A percentile compares a stretch with the other conserved stretches of the same genome.
Conservation (phyloP, 1,140 invertebrate genomes). For the Acromyrmex echinatior region DNA sequence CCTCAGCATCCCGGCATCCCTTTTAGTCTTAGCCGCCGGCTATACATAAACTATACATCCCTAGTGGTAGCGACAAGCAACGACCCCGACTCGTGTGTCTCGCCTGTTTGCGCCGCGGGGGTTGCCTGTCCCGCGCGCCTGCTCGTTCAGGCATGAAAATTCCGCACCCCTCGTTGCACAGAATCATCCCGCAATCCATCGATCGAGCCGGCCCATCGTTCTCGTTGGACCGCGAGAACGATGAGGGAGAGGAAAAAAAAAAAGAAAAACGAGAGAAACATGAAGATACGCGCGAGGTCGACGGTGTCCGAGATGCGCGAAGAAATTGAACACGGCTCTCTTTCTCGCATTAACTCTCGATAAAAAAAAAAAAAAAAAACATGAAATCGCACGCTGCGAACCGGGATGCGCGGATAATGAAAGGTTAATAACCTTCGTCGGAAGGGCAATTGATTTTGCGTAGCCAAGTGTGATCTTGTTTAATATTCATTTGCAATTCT, state of each 20-base stretch:
- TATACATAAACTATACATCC: constrained; percentile 72
- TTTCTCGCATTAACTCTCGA: constrained; percentile 17
- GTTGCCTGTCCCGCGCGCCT: constrained; percentile 60
- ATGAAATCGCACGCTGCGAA: constrained; percentile 46
- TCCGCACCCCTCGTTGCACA: constrained; percentile 78
- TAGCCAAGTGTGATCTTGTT: constrained; percentile 19
- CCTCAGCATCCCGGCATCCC: constrained; percentile 56
- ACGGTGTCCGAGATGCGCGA: constrained; percentile 33
- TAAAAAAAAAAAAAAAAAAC: constrained; percentile 4
- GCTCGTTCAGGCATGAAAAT: constrained; percentile 78
- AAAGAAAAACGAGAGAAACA: constrained; percentile 30
- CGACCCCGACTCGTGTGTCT: constrained; percentile 69
- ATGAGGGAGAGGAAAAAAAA: constrained; percentile 7
- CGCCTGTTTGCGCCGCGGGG: constrained; percentile 67
- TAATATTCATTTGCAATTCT: constrained; percentile 23
- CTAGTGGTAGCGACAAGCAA: constrained; percentile 59
- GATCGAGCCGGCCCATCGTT: constrained; percentile 71
- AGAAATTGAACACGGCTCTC: constrained; percentile 25
- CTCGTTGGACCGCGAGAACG: constrained; percentile 58
- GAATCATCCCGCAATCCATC: constrained; percentile 72
- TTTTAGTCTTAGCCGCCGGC: constrained; percentile 75
- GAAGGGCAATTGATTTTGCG: constrained; percentile 58
- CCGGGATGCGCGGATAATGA: constrained; percentile 20
- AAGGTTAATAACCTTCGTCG: constrained; percentile 53
- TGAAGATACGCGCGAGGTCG: constrained; percentile 21